Conservation (phyloP, 2,797 vertebrate species). For the Valencia hispanica region DNA sequence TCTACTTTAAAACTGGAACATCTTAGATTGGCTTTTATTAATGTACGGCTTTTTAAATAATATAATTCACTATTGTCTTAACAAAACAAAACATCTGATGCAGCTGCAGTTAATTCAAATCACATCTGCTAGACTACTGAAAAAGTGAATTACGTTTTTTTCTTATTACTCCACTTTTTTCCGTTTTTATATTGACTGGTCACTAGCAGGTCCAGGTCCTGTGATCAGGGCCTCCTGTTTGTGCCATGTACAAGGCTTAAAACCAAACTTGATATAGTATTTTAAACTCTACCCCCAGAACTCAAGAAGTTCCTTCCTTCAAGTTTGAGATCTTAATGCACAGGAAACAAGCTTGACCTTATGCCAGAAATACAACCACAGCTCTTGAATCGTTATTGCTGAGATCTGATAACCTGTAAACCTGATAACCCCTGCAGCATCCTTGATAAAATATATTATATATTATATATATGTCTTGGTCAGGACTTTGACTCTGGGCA, state of each 20-base stretch:
- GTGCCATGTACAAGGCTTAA: background rate
- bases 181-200: background rate
- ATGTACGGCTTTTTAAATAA: background rate
- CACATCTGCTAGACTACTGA: background rate
- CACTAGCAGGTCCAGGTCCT: background rate
- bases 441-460: no score
- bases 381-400: background rate
- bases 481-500: background rate
- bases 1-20: background rate
- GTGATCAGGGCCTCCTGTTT: background rate
- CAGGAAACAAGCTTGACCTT: background rate
- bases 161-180: background rate
- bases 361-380: background rate
- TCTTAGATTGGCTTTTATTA: background rate
- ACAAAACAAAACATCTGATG: background rate
- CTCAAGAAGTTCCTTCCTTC: background rate
- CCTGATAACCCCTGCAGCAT: background rate
- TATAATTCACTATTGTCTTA: background rate
- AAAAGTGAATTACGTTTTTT: background rate
- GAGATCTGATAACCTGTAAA: background rate
- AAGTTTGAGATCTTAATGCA: background rate
- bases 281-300: background rate
- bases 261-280: background rate
- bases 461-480: background rate
- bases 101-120: background rate